Percentiles rank a stretch among this genome's conserved stretches.
These are phyloP conservation scores for Papilio helenus DNA, from an alignment of 1,140 invertebrate species.

Conservation along the genomic window DNA sequence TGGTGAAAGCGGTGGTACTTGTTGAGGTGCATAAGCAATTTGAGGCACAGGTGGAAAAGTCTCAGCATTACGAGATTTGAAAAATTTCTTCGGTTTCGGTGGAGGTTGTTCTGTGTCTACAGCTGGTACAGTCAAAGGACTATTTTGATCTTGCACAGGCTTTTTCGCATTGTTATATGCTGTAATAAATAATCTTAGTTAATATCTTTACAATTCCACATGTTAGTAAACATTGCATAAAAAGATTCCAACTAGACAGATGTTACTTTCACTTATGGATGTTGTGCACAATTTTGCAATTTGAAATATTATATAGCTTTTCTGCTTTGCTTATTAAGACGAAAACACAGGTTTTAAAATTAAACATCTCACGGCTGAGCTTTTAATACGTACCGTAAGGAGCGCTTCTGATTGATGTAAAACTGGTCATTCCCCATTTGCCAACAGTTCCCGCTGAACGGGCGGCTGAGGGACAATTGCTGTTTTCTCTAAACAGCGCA, in stretches of 20 bases:
- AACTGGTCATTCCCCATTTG: slow-evolving; percentile 96
- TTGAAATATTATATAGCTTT: background rate
- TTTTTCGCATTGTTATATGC: slow-evolving; percentile 79
- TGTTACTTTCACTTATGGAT: slow-evolving; percentile 47
- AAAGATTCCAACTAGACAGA: slow-evolving; percentile 33
- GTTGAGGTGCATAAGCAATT: slow-evolving; percentile 78
- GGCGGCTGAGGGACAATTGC: slow-evolving; percentile 93
- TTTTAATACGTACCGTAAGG: slow-evolving; percentile 85
- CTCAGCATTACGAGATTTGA: slow-evolving; percentile 91
- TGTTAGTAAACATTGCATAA: slow-evolving; percentile 14
- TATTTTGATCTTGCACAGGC: slow-evolving; percentile 84
- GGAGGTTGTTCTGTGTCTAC: slow-evolving; percentile 82
- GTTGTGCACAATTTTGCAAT: slow-evolving; percentile 7
- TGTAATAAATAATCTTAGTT: slow-evolving; percentile 56
- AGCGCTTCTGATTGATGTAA: slow-evolving; percentile 93
- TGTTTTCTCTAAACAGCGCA: slow-evolving; percentile 91
- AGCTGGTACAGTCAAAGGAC: slow-evolving; percentile 82
- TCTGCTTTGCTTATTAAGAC: slow-evolving; percentile 2
- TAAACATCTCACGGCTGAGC: slow-evolving; percentile 28
- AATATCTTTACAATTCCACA: background rate
- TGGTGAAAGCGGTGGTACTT: slow-evolving; percentile 83
- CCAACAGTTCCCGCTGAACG: slow-evolving; percentile 94
- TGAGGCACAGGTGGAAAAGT: slow-evolving; percentile 83
- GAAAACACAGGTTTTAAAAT: slow-evolving; percentile 1
- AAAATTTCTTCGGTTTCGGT: slow-evolving; percentile 94